Evolutionary conservation across 2,113 vertebrate genomes (phyloP), one percentile per base, ranked within the genome.

Genomic region (Charina bottae): DNA sequence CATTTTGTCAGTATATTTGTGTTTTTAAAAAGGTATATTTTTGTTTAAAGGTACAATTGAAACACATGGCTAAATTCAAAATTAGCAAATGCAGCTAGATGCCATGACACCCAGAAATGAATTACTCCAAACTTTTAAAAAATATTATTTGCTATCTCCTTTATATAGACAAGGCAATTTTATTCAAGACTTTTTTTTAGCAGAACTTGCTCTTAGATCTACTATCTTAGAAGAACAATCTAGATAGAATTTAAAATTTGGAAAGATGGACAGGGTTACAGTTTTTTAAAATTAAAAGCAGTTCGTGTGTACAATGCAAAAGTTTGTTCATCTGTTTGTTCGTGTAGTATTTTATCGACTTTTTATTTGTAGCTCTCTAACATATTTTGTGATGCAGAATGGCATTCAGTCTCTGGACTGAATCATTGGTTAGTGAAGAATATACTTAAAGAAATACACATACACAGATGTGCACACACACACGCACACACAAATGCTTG

Each of bases 241-340:
- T 92, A 92, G 92, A 92, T 1, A 85, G 95, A 92, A 78, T 24
- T 86, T 94, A 93, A 87, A 85, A 94, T 95, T 94, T 95, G 96
- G 90, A 94, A 94, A 95, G 95, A 93, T 6, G 95, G 88, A 56
- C 17, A 3, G 89, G 59, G 33, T 91, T 86, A 93, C 88, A 88
- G 92, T 93, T 84, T 91, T 93, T 49, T 90, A 2, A 24, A 92
- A 83, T 54, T 89, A 42, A 83, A 85, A 91, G 89, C 93, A 87
- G 94, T 64, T 53, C 62, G 64, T 60, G 9, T 89, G 90, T 78
- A 91, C 19, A 56, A 46, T 93, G 0, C 0, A 87, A 33, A 92
- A 0, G 42, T 83, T 85, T 54, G 42, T 85, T 54, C 46, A 54
- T 54, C 83, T 28, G 17, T 85, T 85, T 17, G 46, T 54, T 13